These are phyloP conservation scores for Syngnathus floridae DNA, from an alignment of 2,113 vertebrate species.

Conservation along the genomic window DNA sequence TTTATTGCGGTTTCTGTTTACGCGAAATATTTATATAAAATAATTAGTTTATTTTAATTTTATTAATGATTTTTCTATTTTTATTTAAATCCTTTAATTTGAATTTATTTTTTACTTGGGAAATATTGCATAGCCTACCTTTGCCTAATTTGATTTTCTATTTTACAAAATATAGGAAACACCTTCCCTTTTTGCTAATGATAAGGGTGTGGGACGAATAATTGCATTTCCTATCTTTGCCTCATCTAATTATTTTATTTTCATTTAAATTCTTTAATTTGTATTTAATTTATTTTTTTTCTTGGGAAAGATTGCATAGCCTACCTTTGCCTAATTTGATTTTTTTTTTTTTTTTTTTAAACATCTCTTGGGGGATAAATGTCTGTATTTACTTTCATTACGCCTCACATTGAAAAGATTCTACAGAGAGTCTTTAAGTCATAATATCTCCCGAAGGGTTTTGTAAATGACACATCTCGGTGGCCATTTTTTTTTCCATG, in stretches of 20 bases:
- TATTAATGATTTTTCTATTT: no score
- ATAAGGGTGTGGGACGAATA: no score
- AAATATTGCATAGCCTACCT: neutral
- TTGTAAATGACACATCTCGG: slow-evolving; percentile 38
- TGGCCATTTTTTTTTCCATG: slow-evolving; percentile 51
- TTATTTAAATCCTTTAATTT: neutral
- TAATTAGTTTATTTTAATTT: neutral
- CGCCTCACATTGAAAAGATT: neutral
- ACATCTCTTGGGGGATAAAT: neutral
- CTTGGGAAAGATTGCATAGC: no score
- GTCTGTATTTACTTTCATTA: no score
- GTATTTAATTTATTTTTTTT: no score
- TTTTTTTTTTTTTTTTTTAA: slow-evolving; percentile 5
- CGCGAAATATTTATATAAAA: neutral
- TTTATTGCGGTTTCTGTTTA: slow-evolving; percentile 35
- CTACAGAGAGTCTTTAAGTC: slow-evolving; percentile 23
- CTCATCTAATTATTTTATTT: slow-evolving; percentile 7
- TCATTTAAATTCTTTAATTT: neutral
- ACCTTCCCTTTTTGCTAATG: no score
- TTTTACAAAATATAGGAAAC: no score
- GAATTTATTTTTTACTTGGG: no score
- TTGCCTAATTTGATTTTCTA: slow-evolving; percentile 5
- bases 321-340: slow-evolving; percentile 7
- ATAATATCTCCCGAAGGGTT: slow-evolving; percentile 28
- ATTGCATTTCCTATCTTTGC: neutral